A percentile compares a stretch with the other conserved stretches of the same genome.
phyloP scores from a whole-genome alignment of 1,140 invertebrate species.

The Rhizoglyphus robini region DNA sequence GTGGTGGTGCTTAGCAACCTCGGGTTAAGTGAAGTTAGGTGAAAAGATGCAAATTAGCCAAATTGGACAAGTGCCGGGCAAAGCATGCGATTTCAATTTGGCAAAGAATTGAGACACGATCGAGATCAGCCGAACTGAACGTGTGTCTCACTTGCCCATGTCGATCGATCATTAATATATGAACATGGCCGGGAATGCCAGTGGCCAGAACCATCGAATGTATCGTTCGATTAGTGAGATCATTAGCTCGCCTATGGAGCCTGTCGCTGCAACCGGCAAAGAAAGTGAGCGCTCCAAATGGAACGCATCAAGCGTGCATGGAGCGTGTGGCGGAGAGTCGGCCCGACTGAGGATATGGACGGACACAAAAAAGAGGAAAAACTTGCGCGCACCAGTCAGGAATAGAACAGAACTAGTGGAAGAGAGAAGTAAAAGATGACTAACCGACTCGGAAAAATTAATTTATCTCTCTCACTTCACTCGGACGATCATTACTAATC shows the following conservation, averaged over 20 bases:
- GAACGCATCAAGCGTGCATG: not conserved
- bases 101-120: not conserved
- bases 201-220: not conserved
- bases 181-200: not conserved
- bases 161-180: constrained; percentile 1
- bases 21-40: not conserved
- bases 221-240: not conserved
- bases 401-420: not conserved
- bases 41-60: constrained; percentile 2
- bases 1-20: not conserved
- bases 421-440: not conserved
- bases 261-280: not conserved
- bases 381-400: not conserved
- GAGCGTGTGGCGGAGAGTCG: not conserved
- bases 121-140: too few relatives aligned
- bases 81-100: not conserved
- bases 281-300: not conserved
- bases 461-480: not conserved
- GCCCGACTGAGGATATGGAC: too few relatives aligned
- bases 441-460: not conserved
- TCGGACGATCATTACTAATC: not conserved
- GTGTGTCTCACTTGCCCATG: too few relatives aligned
- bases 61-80: not conserved
- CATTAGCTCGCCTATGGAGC: not conserved
- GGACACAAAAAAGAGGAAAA: not conserved